A percentile compares a stretch with the other conserved stretches of the same genome.
Conservation (phyloP, 2,888 invertebrate species). For the Torymus tubicola region DNA sequence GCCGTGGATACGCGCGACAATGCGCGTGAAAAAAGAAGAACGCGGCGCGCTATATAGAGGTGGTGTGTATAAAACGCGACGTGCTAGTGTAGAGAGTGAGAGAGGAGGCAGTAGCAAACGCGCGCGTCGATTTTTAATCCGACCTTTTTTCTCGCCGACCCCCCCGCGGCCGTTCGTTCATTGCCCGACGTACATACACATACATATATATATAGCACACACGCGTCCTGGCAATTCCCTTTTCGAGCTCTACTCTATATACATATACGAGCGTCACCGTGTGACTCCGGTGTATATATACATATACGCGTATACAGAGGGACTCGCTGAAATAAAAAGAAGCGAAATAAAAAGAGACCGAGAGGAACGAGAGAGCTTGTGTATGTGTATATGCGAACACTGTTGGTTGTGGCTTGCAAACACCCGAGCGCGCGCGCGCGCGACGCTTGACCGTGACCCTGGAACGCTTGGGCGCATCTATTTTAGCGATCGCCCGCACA, state of each 20-base stretch:
- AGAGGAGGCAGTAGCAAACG: neutral
- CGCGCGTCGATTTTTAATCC: slow-evolving; percentile 44
- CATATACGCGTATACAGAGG: neutral
- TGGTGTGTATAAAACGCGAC: neutral
- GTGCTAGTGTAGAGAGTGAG: neutral
- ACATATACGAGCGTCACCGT: no score
- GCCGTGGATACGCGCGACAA: neutral
- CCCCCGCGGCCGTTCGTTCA: slow-evolving; percentile 6
- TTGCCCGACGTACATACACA: neutral
- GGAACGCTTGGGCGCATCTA: slow-evolving; percentile 34
- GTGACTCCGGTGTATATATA: no score
- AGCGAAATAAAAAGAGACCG: slow-evolving; percentile 19
- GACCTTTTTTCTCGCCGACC: slow-evolving; percentile 3
- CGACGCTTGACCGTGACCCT: slow-evolving; percentile 50
- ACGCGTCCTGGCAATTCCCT: neutral
- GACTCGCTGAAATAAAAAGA: neutral
- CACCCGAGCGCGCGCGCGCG: no score
- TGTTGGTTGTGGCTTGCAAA: slow-evolving; percentile 14
- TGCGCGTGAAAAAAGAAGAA: neutral
- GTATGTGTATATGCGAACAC: neutral
- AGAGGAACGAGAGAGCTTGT: neutral
- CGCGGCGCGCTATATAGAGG: no score
- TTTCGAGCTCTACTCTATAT: neutral
- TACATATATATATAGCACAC: no score
- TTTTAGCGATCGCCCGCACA: slow-evolving; percentile 35